Conservation (phyloP, 2,797 vertebrate species). For the Miichthys miiuy region DNA sequence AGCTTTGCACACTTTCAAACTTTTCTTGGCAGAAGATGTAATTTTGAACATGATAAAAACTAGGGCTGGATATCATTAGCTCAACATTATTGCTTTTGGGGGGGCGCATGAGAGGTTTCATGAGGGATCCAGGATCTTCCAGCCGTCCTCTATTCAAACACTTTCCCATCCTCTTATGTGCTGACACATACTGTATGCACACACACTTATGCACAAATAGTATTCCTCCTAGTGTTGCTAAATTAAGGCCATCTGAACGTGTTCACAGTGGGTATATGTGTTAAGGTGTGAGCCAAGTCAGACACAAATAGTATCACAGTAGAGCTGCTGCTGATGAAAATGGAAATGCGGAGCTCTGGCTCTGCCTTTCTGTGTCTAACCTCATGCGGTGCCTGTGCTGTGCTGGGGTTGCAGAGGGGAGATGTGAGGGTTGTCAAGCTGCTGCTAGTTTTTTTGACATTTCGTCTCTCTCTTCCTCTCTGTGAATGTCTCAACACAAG, state of each 20-base stretch:
- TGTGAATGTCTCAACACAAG: constrained; percentile 25
- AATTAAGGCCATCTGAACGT: constrained; percentile 33
- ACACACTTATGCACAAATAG: background rate
- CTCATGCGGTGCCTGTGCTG: constrained; percentile 31
- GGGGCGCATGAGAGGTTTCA: background rate
- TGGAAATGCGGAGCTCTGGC: constrained; percentile 37
- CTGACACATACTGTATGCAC: background rate
- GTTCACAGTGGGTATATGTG: constrained; percentile 6
- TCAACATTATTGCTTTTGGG: background rate
- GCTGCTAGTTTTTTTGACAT: constrained; percentile 56
- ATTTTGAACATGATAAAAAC: background rate
- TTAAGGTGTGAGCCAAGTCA: background rate
- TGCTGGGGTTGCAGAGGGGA: constrained; percentile 37
- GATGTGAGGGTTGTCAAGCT: constrained; percentile 50
- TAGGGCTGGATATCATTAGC: background rate
- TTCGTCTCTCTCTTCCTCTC: constrained; percentile 32
- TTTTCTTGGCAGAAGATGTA: background rate
- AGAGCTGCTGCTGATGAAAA: constrained; percentile 38
- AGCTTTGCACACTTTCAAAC: background rate
- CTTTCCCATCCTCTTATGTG: background rate
- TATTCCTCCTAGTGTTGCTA: background rate
- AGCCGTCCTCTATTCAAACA: background rate
- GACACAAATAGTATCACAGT: constrained; percentile 34
- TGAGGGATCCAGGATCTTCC: background rate
- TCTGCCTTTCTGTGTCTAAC: constrained; percentile 27